These are phyloP conservation scores for Ptilorrhoa leucosticta DNA, from an alignment of 2,113 vertebrate genomes.

Conservation along the genomic window DNA sequence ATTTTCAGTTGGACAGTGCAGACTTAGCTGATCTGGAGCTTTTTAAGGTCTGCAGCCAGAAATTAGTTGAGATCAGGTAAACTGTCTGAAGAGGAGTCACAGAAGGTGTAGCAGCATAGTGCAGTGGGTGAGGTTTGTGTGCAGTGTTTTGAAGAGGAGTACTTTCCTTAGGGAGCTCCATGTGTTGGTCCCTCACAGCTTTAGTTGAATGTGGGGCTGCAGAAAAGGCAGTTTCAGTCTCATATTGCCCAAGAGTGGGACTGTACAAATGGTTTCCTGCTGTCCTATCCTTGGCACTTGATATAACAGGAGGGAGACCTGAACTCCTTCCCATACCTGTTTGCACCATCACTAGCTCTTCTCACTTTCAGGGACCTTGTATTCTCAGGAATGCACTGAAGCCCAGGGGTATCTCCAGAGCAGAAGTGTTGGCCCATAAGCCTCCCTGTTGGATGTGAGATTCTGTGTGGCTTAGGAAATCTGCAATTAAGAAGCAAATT, in stretches of 20 bases:
- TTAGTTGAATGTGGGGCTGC: background rate
- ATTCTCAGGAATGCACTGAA: background rate
- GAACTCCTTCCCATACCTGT: background rate
- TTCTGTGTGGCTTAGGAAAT: background rate
- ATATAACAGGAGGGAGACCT: background rate
- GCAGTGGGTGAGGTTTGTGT: background rate
- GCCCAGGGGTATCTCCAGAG: background rate
- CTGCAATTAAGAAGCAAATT: background rate
- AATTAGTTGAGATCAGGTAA: background rate
- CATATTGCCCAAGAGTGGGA: fast-evolving
- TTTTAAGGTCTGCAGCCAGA: background rate
- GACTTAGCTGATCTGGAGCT: background rate
- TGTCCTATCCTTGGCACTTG: background rate
- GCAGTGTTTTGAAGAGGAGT: background rate
- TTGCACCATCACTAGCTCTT: background rate
- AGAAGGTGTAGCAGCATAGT: background rate
- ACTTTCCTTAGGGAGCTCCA: background rate
- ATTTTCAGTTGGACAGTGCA: background rate
- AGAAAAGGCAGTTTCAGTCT: background rate
- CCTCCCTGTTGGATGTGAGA: background rate
- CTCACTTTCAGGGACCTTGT: background rate
- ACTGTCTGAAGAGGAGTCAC: background rate
- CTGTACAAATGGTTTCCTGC: background rate
- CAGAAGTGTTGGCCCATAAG: background rate
- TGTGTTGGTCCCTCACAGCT: background rate